Percentiles rank a stretch among this genome's conserved stretches.
Conservation (phyloP, 1,140 invertebrate species). For the Drosophila hydei region DNA sequence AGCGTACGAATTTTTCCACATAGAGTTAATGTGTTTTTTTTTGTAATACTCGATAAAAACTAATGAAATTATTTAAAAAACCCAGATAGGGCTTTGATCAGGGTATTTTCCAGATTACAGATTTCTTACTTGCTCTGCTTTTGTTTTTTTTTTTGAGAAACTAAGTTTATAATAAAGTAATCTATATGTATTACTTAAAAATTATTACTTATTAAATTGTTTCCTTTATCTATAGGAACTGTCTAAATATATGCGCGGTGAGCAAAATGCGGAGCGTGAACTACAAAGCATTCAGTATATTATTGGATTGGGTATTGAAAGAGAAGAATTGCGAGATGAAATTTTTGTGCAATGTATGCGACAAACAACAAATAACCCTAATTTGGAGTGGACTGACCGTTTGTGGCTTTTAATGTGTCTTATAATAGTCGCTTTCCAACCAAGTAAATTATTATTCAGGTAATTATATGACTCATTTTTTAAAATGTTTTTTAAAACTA, state of each 20-base stretch:
- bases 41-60: too few relatives aligned
- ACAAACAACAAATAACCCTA: constrained; percentile 94
- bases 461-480: too few relatives aligned
- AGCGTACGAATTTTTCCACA: too few relatives aligned
- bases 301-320: constrained; percentile 93
- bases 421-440: constrained; percentile 95
- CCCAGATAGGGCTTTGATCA: too few relatives aligned
- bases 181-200: too few relatives aligned
- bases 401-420: constrained; percentile 96
- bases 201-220: neutral
- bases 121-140: too few relatives aligned
- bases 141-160: too few relatives aligned
- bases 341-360: constrained; percentile 95
- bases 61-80: too few relatives aligned
- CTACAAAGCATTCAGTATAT: constrained; percentile 92
- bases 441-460: constrained; percentile 92
- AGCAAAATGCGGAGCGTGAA: constrained; percentile 93
- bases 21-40: too few relatives aligned
- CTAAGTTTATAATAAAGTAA: too few relatives aligned
- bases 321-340: constrained; percentile 95
- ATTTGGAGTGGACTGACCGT: constrained; percentile 90
- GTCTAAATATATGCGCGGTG: constrained; percentile 93
- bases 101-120: too few relatives aligned
- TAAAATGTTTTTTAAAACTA: too few relatives aligned
- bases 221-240: constrained; percentile 88